Conservation (phyloP, 92 coral and sea anemone genomes). For the Porites cylindrica region DNA sequence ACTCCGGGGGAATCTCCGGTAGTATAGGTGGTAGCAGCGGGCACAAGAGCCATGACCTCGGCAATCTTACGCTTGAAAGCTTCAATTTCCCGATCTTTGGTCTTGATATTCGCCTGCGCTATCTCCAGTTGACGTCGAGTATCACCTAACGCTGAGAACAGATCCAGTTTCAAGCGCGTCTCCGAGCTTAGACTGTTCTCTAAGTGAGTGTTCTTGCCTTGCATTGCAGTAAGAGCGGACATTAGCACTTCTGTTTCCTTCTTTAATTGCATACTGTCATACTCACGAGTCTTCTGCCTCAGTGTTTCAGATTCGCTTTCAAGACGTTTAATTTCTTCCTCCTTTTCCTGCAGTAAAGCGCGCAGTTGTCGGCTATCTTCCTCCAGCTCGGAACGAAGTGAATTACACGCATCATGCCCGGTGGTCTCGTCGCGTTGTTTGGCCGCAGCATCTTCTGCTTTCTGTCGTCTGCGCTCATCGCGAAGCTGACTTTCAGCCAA, state of each 20-base stretch:
- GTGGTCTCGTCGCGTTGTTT: slow-evolving; percentile 92
- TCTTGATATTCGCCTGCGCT: slow-evolving; percentile 82
- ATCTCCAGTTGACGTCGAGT: slow-evolving; percentile 97
- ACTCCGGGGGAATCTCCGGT: slow-evolving; percentile 61
- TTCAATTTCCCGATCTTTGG: slow-evolving; percentile 89
- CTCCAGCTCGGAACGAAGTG: slow-evolving; percentile 94
- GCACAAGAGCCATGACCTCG: slow-evolving; percentile 98
- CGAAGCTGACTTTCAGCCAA: slow-evolving; percentile 94
- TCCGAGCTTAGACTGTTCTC: slow-evolving; percentile 98
- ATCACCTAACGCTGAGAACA: slow-evolving; percentile 98
- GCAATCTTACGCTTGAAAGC: slow-evolving; percentile 95
- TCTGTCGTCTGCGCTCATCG: slow-evolving; percentile 95
- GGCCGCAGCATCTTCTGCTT: slow-evolving; percentile 87
- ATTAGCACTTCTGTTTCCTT: slow-evolving; percentile 97
- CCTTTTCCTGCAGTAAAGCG: slow-evolving; percentile 81
- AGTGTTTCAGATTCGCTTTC: slow-evolving; percentile 84
- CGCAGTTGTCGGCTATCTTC: slow-evolving; percentile 89
- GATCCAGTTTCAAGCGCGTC: slow-evolving; percentile 94
- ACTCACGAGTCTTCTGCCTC: slow-evolving; percentile 87
- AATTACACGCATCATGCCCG: slow-evolving; percentile 89
- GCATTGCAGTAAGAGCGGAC: slow-evolving; percentile 96
- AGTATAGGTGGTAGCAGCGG: slow-evolving; percentile 62
- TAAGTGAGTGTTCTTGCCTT: slow-evolving; percentile 97
- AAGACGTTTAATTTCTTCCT: slow-evolving; percentile 81
- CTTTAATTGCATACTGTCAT: slow-evolving; percentile 89